Base-by-base conservation (phyloP, 2,888 invertebrate genomes). In the Harpalus rufipes region DNA sequence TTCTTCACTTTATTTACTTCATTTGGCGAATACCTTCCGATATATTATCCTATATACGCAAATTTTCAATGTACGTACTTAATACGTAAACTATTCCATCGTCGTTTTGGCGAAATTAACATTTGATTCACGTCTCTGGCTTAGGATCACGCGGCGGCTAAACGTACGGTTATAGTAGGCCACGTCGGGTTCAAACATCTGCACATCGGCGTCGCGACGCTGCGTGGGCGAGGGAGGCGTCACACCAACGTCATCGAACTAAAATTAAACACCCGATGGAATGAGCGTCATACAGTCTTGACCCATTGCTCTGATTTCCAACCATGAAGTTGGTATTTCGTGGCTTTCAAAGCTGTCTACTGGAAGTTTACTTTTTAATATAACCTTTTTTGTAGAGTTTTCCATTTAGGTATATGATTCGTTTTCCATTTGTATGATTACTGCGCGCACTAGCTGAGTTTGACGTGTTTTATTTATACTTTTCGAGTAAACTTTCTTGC, bases 211-310 rank as follows among this genome's bases (percentile, higher is more conserved):
- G 72, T 74, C 72, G 14, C 44, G 72, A 74, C 72, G 72, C 18
- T 2, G 44, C 18, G 72, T 74, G 44, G 72, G 72, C 72, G 72
- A n/a, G n/a, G 4, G 72, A 1, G 16, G 44, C 72, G 72, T 74
- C 72, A 74, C 12, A 44, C 18, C 16, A 18, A 74, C 72, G 72
- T 74, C 72, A 74, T n/a, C 8, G 18, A 74, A 74, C 72, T 74
- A 74, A 74, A 44, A n/a, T 74, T 74, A 74, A 8, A 3, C 32
- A 7, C n/a, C 7, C 14, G 18, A 44, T 18, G 44, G 41, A 51
- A 7, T 74, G 41, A 74, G 44, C 72, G 72, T 74, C 72, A 74
- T 74, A 14, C 44, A 74, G 72, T 21, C 72, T 74, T 74, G 72
- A 74, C 72, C 72, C 44, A 74, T 12, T 74, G 4, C n/a, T 44